These are phyloP conservation scores for Stenodema calcarata DNA, from an alignment of 2,888 invertebrate genomes.

Conservation along the genomic window DNA sequence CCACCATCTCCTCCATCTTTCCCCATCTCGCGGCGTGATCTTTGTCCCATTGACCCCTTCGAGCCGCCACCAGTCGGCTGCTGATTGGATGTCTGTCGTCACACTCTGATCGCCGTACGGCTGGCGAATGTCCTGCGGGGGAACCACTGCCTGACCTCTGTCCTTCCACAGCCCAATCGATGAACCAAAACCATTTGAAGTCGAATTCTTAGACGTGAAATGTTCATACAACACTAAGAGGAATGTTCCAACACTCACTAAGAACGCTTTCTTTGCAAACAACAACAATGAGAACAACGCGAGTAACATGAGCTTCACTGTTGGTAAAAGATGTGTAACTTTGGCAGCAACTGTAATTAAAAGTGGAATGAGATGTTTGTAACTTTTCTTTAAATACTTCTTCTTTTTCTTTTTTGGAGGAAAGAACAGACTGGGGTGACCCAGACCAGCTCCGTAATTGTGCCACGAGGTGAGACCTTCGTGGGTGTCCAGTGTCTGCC, in stretches of 20 bases:
- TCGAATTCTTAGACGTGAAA: constrained; percentile 1
- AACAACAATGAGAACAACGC: constrained; percentile 49
- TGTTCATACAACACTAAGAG: constrained; percentile 49
- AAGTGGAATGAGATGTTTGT: constrained; percentile 5
- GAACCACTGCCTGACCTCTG: background rate
- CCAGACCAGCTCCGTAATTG: background rate
- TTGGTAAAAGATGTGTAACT: constrained; percentile 46
- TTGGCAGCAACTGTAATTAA: constrained; percentile 32
- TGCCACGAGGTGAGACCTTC: background rate
- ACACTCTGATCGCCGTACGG: background rate
- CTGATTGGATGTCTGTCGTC: background rate
- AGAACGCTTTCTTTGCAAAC: constrained; percentile 53
- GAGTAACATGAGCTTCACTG: constrained; percentile 46
- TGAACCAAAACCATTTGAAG: background rate
- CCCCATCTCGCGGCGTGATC: constrained; percentile 26
- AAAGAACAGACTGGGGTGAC: background rate
- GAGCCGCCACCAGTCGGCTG: constrained; percentile 43
- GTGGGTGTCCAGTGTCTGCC: background rate
- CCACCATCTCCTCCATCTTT: constrained; percentile 48
- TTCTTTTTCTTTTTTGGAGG: constrained; percentile 30
- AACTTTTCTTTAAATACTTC: background rate
- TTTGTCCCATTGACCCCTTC: constrained; percentile 34
- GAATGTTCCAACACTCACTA: constrained; percentile 50
- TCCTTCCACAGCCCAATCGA: constrained; percentile 36
- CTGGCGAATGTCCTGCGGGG: background rate